Base-by-base conservation (phyloP, 1,140 invertebrate species). In the Meteorus sp. region DNA sequence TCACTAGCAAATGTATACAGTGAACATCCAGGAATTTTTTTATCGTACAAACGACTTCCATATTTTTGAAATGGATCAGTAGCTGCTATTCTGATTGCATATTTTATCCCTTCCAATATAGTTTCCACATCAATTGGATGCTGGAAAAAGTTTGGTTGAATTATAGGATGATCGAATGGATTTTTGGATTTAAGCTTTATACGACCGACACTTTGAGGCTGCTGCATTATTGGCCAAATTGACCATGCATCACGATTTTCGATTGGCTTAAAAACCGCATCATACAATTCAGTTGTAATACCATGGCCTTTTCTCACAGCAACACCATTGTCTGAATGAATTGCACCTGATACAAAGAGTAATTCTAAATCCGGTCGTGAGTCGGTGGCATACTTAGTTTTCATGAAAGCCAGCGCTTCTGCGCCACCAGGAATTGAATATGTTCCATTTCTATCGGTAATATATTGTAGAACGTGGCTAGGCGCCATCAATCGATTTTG, bases 61-160 rank as follows among this genome's bases (percentile, higher is more conserved):
- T 85, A 85, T 35, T 73, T 83, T 60, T 83, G 80, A 50, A 91
- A 85, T 0, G 86, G 17, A 9, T 48, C 22, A 23, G 59, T 84
- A 0, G 85, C 69, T 7, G 78, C 72, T 19, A 86, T 86, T 29
- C 83, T 74, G 13, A 88, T 74, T 0, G 84, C 79, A 7, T 81
- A 73, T 62, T 85, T 83, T 1, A 90, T 83, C 1, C 86, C 89
- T 20, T 82, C 77, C 3, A 87, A 80, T 0, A 89, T 77, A 13
- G 88, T 81, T 60, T 85, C 79, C 25, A 88, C 66, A 63, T 91
- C 89, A 20, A 87, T 83, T 1, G 82, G 72, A 73, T 88, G 76
- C 19, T 82, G 75, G 45, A 91, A 87, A 66, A 93, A 94, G 63
- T 93, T 92, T 0, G 93, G 87, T 66, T 90, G 85, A 13, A 97